Percentiles rank a stretch among this genome's conserved stretches.
phyloP scores from a whole-genome alignment of 2,888 invertebrate genomes.

The Drosophila antonietae region DNA sequence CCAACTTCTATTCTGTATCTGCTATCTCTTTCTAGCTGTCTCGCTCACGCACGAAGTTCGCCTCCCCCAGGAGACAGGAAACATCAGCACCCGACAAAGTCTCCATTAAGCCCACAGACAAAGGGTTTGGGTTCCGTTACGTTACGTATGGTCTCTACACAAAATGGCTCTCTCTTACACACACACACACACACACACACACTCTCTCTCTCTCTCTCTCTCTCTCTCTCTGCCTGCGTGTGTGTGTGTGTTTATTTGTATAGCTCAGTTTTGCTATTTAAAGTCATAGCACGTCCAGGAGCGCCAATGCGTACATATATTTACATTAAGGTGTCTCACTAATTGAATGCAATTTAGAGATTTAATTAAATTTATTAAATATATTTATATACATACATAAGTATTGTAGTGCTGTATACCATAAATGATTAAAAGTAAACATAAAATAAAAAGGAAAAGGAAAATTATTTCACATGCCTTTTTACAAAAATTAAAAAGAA shows the following conservation, averaged over 20 bases:
- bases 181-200: conserved; percentile 1
- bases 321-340: conserved; percentile 38
- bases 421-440: too few relatives aligned
- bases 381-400: too few relatives aligned
- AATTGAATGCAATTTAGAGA: not conserved
- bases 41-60: conserved; percentile 8
- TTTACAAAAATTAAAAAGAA: too few relatives aligned
- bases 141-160: conserved; percentile 47
- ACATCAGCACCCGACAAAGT: conserved; percentile 54
- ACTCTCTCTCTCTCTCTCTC: conserved; percentile 19
- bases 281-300: conserved; percentile 22
- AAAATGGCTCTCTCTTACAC: conserved; percentile 14
- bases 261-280: conserved; percentile 29
- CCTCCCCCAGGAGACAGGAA: conserved; percentile 16
- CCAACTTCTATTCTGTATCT: conserved; percentile 19
- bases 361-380: too few relatives aligned
- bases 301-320: conserved; percentile 9
- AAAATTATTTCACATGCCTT: too few relatives aligned
- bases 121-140: conserved; percentile 42
- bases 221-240: conserved; percentile 1
- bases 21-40: conserved; percentile 1
- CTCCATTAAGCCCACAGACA: conserved; percentile 44
- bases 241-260: conserved; percentile 14
- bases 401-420: too few relatives aligned
- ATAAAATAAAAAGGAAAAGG: too few relatives aligned